These are phyloP conservation scores for Mandrillus leucophaeus DNA, from an alignment of 2,113 vertebrate genomes.

Conservation along the genomic window DNA sequence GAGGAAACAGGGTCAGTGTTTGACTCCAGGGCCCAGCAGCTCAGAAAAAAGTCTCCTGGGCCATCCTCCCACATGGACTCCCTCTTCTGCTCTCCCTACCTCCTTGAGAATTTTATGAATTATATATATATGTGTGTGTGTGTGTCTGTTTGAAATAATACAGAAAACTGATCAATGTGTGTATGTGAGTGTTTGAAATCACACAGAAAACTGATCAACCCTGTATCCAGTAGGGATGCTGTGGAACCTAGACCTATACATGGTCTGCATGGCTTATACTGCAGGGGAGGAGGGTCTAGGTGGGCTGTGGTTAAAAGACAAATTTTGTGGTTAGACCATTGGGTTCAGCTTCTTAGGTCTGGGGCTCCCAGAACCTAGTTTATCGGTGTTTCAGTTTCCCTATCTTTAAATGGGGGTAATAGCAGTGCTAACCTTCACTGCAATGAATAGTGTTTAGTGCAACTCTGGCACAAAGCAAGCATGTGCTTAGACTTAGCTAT, in stretches of 20 bases:
- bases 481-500: fast-evolving
- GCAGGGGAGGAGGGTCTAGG: fast-evolving
- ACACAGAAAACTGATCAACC: neutral
- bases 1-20: fast-evolving
- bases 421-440: fast-evolving
- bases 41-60: neutral
- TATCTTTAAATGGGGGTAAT: neutral
- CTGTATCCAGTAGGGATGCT: too few relatives aligned
- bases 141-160: neutral
- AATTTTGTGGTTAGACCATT: too few relatives aligned
- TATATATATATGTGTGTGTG: neutral
- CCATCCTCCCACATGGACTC: neutral
- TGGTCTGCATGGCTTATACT: too few relatives aligned
- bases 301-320: too few relatives aligned
- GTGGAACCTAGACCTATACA: neutral
- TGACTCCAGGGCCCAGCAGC: neutral
- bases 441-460: too few relatives aligned
- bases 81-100: neutral
- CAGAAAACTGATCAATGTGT: neutral
- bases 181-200: neutral
- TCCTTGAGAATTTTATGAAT: neutral
- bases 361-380: neutral
- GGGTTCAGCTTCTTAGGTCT: neutral
- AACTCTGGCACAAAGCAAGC: fast-evolving
- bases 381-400: neutral